phyloP scores from a whole-genome alignment of 2,113 vertebrate species.

The Garra rufa region DNA sequence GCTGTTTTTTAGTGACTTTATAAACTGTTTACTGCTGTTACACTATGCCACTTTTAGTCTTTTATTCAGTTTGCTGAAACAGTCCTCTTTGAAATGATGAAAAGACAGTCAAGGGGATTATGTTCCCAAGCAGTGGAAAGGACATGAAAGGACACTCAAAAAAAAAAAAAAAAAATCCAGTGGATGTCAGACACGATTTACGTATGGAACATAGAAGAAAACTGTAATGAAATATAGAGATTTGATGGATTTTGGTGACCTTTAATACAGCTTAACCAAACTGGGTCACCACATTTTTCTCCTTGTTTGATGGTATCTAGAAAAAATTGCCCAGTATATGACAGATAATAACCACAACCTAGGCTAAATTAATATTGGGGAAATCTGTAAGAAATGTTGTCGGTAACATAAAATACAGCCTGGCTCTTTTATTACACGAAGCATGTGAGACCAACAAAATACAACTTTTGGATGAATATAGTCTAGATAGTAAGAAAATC shows the following conservation, averaged over 20 bases:
- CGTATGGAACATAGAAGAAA: not conserved
- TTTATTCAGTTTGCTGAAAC: not conserved
- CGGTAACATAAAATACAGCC: not conserved
- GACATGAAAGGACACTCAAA: not conserved
- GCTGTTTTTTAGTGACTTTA: not conserved
- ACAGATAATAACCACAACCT: not conserved
- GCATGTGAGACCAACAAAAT: not conserved
- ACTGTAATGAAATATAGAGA: not conserved
- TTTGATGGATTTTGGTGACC: not conserved
- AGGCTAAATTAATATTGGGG: not conserved
- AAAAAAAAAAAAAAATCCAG: not conserved
- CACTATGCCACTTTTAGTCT: not conserved
- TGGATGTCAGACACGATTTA: not conserved
- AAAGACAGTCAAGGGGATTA: not conserved
- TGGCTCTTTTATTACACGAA: not conserved
- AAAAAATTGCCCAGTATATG: not conserved
- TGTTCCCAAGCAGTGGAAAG: not conserved
- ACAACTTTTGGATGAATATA: not conserved
- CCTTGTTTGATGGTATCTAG: not conserved
- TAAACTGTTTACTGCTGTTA: not conserved
- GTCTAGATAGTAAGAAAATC: not conserved
- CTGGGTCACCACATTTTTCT: not conserved
- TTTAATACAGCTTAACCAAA: not conserved
- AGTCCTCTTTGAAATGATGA: not conserved
- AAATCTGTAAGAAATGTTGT: not conserved